Evolutionary conservation across 2,113 vertebrate species (phyloP).

Genomic region (Eulacestoma nigropectus): DNA sequence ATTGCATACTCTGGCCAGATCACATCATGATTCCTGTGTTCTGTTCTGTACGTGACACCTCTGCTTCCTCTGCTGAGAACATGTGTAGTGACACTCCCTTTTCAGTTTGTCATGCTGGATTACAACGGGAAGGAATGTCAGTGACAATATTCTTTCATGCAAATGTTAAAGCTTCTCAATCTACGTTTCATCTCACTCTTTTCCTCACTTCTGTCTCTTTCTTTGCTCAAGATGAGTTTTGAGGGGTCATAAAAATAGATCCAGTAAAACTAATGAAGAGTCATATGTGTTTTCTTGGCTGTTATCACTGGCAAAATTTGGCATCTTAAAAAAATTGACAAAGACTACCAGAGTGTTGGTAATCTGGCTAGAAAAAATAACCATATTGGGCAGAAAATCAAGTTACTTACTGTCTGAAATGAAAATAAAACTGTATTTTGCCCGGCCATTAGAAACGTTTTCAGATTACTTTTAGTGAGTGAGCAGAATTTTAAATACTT

Average conservation of each 20-base stretch:
- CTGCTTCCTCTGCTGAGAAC: conserved; percentile 1
- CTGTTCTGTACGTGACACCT: neutral
- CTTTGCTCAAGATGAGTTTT: neutral
- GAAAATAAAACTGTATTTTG: neutral
- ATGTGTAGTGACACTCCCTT: neutral
- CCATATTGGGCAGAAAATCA: neutral
- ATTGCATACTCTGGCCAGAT: neutral
- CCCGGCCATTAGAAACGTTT: neutral
- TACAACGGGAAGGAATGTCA: conserved; percentile 24
- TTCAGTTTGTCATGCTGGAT: conserved; percentile 30
- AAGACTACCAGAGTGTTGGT: neutral
- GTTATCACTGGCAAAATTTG: neutral
- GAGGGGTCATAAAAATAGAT: neutral
- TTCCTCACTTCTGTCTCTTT: neutral
- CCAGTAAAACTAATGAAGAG: neutral
- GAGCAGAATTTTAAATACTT: neutral
- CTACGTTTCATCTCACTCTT: neutral
- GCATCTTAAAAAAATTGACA: neutral
- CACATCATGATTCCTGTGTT: neutral
- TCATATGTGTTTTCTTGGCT: neutral
- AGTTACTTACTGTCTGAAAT: neutral
- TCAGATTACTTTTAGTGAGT: neutral
- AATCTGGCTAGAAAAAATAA: neutral
- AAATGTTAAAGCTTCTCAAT: neutral
- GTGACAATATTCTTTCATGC: neutral